Evolutionary conservation across 2,113 vertebrate species (phyloP).

Genomic region (Tupaia chinensis): DNA sequence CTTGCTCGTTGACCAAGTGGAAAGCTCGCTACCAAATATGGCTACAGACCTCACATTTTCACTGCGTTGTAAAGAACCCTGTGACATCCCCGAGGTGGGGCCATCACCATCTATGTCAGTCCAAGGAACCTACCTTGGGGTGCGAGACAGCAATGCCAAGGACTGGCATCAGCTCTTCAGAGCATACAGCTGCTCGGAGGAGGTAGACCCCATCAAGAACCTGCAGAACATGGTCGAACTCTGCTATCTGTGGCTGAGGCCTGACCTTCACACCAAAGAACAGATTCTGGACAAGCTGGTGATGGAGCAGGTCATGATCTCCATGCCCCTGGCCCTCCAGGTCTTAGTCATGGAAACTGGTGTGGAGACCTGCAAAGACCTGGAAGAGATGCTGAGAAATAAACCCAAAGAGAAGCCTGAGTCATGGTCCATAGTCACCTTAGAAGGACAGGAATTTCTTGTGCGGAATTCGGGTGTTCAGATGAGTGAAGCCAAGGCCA

Average conservation of each 20-base stretch:
- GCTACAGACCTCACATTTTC: neutral
- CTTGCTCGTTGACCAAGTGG: neutral
- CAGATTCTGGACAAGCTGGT: slow-evolving; percentile 54
- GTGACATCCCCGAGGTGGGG: neutral
- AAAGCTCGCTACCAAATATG: neutral
- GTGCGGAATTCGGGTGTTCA: fast-evolving
- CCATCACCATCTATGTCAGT: fast-evolving
- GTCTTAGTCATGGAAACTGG: neutral
- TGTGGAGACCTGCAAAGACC: neutral
- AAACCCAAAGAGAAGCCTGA: too few relatives aligned
- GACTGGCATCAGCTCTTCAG: neutral
- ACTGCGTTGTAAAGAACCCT: fast-evolving
- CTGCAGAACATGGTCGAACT: neutral
- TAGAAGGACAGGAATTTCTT: neutral
- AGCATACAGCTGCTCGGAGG: fast-evolving
- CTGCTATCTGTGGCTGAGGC: slow-evolving; percentile 37
- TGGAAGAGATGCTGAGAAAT: neutral
- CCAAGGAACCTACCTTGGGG: neutral
- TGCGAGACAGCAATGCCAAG: fast-evolving
- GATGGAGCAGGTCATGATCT: slow-evolving; percentile 48
- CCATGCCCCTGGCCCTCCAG: slow-evolving; percentile 6
- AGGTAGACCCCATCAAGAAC: fast-evolving
- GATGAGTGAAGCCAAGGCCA: fast-evolving
- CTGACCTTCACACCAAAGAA: neutral
- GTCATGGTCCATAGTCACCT: neutral